Percentiles rank a stretch among this genome's conserved stretches.
Conservation (phyloP, 2,113 vertebrate genomes). For the Bos indicus region DNA sequence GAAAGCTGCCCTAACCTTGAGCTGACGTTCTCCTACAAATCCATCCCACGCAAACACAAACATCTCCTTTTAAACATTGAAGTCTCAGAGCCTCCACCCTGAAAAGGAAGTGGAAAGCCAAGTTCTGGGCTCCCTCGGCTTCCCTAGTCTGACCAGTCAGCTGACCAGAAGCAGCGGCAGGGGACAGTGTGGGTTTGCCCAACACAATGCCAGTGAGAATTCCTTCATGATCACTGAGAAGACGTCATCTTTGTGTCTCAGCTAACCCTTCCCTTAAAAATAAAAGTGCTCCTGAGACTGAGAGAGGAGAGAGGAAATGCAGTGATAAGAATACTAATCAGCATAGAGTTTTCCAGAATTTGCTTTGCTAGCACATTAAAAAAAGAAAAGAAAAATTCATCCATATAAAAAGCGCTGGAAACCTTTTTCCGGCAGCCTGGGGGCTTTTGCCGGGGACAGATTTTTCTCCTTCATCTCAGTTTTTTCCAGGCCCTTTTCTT, state of each 20-base stretch:
- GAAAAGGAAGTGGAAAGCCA: slow-evolving; percentile 11
- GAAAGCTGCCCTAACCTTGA: slow-evolving; percentile 2
- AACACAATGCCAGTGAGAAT: neutral
- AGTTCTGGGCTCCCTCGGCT: neutral
- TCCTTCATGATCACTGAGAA: neutral
- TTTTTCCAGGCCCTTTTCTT: slow-evolving; percentile 25
- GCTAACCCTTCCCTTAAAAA: slow-evolving; percentile 36
- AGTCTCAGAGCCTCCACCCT: slow-evolving; percentile 25
- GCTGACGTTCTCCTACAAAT: neutral
- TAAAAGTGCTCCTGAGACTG: neutral
- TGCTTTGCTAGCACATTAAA: neutral
- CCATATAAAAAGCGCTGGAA: slow-evolving; percentile 52
- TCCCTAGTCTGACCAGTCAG: neutral
- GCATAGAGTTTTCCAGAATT: slow-evolving; percentile 17
- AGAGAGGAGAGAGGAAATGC: neutral
- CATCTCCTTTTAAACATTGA: neutral
- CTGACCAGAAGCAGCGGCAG: neutral
- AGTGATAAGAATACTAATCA: slow-evolving; percentile 48
- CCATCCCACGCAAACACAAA: slow-evolving; percentile 37
- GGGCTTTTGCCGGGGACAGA: slow-evolving; percentile 52
- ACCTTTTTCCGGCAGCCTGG: slow-evolving; percentile 39
- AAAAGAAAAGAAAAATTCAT: neutral
- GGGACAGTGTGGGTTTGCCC: neutral
- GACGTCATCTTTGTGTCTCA: slow-evolving; percentile 25
- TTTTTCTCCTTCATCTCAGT: neutral